phyloP scores from a whole-genome alignment of 2,888 invertebrate species.

The Theodoxus fluviatilis region DNA sequence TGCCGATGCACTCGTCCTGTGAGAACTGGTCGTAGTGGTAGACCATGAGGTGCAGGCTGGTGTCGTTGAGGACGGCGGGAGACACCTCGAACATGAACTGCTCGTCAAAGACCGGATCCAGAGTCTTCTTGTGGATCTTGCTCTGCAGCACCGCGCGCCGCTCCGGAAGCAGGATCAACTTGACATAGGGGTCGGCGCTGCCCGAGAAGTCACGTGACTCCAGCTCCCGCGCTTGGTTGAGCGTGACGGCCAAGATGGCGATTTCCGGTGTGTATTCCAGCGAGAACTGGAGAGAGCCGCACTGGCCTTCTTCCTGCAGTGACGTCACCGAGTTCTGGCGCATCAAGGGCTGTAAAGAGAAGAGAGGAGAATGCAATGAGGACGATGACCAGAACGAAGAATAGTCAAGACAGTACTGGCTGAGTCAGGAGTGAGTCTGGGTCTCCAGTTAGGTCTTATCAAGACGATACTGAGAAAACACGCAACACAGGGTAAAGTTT shows the following conservation, averaged over 20 bases:
- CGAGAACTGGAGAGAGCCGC: constrained; percentile 73
- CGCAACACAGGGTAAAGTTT: background rate
- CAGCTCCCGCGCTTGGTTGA: constrained; percentile 72
- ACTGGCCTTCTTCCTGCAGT: constrained; percentile 67
- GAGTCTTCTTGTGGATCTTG: constrained; percentile 72
- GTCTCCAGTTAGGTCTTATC: constrained; percentile 1
- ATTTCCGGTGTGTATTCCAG: constrained; percentile 73
- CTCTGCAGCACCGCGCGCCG: constrained; percentile 49
- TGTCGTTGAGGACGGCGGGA: constrained; percentile 66
- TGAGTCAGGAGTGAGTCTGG: background rate
- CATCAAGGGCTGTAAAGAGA: constrained; percentile 37
- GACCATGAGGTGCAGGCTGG: constrained; percentile 72
- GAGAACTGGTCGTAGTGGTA: constrained; percentile 74
- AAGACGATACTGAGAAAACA: background rate
- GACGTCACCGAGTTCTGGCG: constrained; percentile 53
- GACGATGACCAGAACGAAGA: background rate
- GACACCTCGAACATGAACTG: constrained; percentile 75
- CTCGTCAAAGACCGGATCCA: constrained; percentile 76
- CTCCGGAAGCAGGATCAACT: constrained; percentile 92
- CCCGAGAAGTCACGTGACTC: constrained; percentile 55
- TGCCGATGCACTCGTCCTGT: constrained; percentile 74
- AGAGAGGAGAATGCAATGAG: too few relatives aligned
- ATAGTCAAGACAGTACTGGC: background rate
- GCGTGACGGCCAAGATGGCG: constrained; percentile 72
- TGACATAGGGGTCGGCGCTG: constrained; percentile 72